Percentiles rank a stretch among this genome's conserved stretches.
Evolutionary conservation across 2,113 vertebrate genomes (phyloP).

Genomic region (Thinocorus orbignyianus): DNA sequence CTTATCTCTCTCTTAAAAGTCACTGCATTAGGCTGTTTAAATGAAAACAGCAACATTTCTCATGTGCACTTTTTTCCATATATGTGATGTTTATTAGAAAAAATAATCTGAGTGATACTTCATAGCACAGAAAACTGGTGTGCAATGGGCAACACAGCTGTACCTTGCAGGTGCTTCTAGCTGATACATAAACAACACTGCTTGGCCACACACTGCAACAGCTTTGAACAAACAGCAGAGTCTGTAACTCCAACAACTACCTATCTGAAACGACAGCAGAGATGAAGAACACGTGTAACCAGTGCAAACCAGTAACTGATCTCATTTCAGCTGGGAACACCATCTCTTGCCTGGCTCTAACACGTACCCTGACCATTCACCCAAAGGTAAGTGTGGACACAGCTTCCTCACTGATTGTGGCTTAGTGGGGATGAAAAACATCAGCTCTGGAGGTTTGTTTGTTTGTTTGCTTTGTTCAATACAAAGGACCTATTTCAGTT

Average conservation of each 20-base stretch:
- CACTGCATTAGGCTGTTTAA: neutral
- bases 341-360: neutral
- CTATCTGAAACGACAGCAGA: neutral
- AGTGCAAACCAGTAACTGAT: neutral
- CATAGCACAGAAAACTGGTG: neutral
- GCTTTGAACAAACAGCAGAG: neutral
- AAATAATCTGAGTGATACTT: neutral
- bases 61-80: neutral
- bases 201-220: neutral
- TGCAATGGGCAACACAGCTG: neutral
- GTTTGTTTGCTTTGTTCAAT: neutral
- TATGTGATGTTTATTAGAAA: constrained; percentile 20
- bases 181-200: neutral
- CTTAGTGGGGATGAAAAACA: neutral
- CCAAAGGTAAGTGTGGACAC: neutral
- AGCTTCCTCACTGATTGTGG: accelerated
- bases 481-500: neutral
- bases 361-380: neutral
- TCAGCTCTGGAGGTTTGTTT: neutral
- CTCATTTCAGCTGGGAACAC: neutral
- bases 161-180: constrained; percentile 9
- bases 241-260: neutral
- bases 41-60: constrained; percentile 12
- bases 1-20: constrained; percentile 25
- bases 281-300: neutral